Conservation (phyloP, 2,113 vertebrate genomes). For the Vanacampus margaritifer region DNA sequence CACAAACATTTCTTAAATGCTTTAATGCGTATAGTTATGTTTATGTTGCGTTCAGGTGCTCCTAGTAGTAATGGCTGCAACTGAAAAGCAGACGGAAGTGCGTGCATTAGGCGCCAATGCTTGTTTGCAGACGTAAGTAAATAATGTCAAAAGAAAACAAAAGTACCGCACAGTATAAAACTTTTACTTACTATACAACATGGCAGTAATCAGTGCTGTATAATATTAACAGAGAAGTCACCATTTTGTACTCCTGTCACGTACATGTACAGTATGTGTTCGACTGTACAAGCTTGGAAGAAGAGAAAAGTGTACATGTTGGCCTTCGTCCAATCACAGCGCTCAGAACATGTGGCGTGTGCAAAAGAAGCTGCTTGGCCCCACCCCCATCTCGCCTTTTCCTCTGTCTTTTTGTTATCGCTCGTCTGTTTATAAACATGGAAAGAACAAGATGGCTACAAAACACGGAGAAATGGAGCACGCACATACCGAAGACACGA, state of each 20-base stretch:
- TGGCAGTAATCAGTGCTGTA: background rate
- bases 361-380: slow-evolving; percentile 29
- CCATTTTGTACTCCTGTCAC: background rate
- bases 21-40: no score
- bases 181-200: background rate
- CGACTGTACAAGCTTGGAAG: background rate
- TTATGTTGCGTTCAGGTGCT: no score
- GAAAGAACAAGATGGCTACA: slow-evolving; percentile 73
- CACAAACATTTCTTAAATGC: no score
- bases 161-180: background rate
- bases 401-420: slow-evolving; percentile 33
- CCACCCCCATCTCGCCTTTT: background rate
- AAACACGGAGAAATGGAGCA: slow-evolving; percentile 61
- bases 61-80: no score
- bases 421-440: slow-evolving; percentile 78
- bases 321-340: background rate
- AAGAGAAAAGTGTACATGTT: background rate
- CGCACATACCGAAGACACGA: slow-evolving; percentile 14
- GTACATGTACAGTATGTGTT: background rate
- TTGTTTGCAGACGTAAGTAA: background rate
- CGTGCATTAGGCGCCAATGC: background rate
- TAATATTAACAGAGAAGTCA: background rate
- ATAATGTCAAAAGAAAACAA: background rate
- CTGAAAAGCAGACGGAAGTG: background rate
- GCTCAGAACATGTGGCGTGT: slow-evolving; percentile 28